Evolutionary conservation across 2,888 invertebrate species (phyloP), one percentile per base, ranked within the genome.

Genomic region (Sussaba pulchella): DNA sequence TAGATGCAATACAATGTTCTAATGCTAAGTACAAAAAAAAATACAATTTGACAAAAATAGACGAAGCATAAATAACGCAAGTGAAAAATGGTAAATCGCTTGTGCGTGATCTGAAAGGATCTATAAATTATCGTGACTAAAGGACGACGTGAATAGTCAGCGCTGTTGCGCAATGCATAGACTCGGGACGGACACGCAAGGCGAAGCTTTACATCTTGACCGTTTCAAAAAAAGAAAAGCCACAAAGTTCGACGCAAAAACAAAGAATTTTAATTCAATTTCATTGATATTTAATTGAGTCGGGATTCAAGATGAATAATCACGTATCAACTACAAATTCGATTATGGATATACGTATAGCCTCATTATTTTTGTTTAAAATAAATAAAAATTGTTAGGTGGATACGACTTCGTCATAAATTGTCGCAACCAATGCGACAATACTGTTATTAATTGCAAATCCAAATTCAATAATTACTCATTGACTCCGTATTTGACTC

Each of bases 81-180:
- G 9, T 47, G 24, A 19, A 26, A 31, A 74, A 67, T 47, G 47
- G 17, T 39, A 10, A 74, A 66, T 47, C 24, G 9, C 8, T 19
- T 17, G 14, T 36, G 9, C 26, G 31, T 31, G 6, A n/a, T 17
- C 31, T 26, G 26, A 26, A 1, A 52, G n/a, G 14, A 8, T 31
- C 31, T n/a, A n/a, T 54, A n/a, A 26, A 54, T 31, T 54, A 54
- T 6, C 8, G 9, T 54, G 31, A 31, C 14, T 54, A 54, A 54
- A 4, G 54, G 4, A n/a, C 26, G 26, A 26, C 14, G n/a, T 26
- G 12, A 12, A 1, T 43, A 45, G 24, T 9, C 2, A 47, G 19
- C 21, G 10, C 5, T 14, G 39, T 50, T 45, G 36, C 39, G 2
- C 36, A 67, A 67, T 12, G 19, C 8, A 9, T 26, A 26, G 6